Evolutionary conservation across 2,888 invertebrate species (phyloP).

Genomic region (Thymelicus sylvestris): DNA sequence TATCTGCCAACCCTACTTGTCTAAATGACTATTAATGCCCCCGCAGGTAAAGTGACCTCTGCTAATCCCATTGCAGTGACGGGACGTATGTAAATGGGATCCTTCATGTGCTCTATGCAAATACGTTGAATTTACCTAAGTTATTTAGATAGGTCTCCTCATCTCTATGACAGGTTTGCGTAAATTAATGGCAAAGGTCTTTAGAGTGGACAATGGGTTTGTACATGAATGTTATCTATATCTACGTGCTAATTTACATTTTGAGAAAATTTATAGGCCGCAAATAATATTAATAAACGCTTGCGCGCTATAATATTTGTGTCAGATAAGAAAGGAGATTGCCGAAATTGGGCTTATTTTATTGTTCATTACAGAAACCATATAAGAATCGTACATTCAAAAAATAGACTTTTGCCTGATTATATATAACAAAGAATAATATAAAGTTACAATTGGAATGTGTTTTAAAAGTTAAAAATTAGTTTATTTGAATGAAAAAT

Average conservation of each 20-base stretch:
- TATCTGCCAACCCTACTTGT: constrained; percentile 6
- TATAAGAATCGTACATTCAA: too few species aligned
- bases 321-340: too few species aligned
- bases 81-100: constrained; percentile 20
- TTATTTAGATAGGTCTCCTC: constrained; percentile 21
- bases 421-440: too few species aligned
- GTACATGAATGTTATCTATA: background rate
- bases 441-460: too few species aligned
- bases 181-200: background rate
- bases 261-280: background rate
- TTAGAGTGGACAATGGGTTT: background rate
- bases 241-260: background rate
- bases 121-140: constrained; percentile 17
- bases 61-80: constrained; percentile 21
- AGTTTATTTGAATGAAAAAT: too few species aligned
- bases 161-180: constrained; percentile 16
- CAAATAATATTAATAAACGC: too few species aligned
- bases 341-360: too few species aligned
- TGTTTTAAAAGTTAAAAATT: too few species aligned
- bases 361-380: too few species aligned
- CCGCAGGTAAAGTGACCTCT: constrained; percentile 13
- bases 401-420: too few species aligned
- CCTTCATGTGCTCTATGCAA: constrained; percentile 26
- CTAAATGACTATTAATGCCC: constrained; percentile 21
- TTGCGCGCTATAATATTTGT: too few species aligned